These are phyloP conservation scores for Lithophane leautieri DNA, from an alignment of 2,888 invertebrate genomes.

Conservation along the genomic window DNA sequence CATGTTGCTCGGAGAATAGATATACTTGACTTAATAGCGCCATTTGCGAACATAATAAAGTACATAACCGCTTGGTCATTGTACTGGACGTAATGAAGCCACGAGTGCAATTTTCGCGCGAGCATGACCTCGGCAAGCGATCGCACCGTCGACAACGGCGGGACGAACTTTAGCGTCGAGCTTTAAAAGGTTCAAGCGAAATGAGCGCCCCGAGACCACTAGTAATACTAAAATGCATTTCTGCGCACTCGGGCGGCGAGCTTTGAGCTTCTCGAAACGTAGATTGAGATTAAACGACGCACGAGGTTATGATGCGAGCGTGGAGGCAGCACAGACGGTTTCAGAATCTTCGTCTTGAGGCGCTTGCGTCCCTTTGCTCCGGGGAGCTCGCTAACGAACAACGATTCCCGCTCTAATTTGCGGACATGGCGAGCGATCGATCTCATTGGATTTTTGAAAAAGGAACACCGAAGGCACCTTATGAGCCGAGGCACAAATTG, in stretches of 20 bases:
- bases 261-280: constrained; percentile 80
- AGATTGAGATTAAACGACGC: constrained; percentile 79
- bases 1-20: constrained; percentile 68
- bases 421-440: constrained; percentile 90
- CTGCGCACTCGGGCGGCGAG: constrained; percentile 81
- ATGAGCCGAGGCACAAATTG: constrained; percentile 88
- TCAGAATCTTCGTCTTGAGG: constrained; percentile 54
- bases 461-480: constrained; percentile 83
- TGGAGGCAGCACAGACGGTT: constrained; percentile 62
- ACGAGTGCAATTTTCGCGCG: constrained; percentile 80
- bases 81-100: constrained; percentile 79
- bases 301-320: constrained; percentile 61
- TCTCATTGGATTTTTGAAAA: constrained; percentile 90
- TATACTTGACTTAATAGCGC: constrained; percentile 72
- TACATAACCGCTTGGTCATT: constrained; percentile 77
- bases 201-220: constrained; percentile 80
- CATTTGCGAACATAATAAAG: constrained; percentile 72
- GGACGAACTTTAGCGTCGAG: constrained; percentile 61
- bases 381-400: constrained; percentile 83
- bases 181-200: constrained; percentile 78
- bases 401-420: constrained; percentile 89
- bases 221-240: constrained; percentile 84
- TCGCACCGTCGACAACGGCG: constrained; percentile 67
- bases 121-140: constrained; percentile 72
- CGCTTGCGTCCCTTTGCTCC: constrained; percentile 70